Conservation (phyloP, 2,797 vertebrate species). For the Rhinoraja longicauda region DNA sequence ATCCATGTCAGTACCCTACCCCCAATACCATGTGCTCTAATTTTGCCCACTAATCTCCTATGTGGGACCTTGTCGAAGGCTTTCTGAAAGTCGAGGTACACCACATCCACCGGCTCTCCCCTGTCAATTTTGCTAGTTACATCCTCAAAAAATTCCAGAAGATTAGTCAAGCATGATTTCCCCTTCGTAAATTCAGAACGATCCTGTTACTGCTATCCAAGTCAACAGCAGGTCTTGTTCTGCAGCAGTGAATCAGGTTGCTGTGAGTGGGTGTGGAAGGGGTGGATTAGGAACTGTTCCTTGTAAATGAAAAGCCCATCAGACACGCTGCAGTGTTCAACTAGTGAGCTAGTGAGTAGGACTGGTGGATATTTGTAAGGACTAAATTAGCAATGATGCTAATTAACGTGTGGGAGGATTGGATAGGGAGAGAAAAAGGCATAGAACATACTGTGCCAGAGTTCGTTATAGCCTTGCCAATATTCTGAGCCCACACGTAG, state of each 20-base stretch:
- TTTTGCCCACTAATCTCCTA: too few species aligned
- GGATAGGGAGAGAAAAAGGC: neutral
- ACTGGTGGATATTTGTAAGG: neutral
- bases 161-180: too few species aligned
- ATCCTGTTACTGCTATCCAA: too few species aligned
- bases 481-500: neutral
- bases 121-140: too few species aligned
- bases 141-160: too few species aligned
- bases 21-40: too few species aligned
- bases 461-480: neutral
- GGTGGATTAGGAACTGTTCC: neutral
- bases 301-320: conserved; percentile 3
- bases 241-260: neutral
- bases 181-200: too few species aligned
- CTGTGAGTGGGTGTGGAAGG: neutral
- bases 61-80: too few species aligned
- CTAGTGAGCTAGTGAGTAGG: neutral
- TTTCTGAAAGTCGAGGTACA: too few species aligned
- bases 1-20: too few species aligned
- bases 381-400: neutral
- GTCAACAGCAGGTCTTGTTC: neutral
- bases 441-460: neutral
- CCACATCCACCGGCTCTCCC: too few species aligned
- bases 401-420: conserved; percentile 7
- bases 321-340: neutral